Evolutionary conservation across 2,113 vertebrate genomes (phyloP).

Genomic region (Gopherus evgoodei): DNA sequence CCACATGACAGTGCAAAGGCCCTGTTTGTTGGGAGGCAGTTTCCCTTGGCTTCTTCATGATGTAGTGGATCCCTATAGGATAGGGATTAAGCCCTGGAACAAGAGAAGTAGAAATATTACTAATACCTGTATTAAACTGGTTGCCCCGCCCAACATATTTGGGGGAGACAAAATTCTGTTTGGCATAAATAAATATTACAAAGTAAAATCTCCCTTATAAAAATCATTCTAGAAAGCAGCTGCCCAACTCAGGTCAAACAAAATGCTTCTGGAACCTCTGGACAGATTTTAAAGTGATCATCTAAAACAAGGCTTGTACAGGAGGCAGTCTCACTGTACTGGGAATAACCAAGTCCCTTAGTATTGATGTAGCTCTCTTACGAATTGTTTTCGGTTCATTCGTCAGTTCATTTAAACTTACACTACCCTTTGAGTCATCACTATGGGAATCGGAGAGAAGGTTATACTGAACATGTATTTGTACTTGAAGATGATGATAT

Average conservation of each 20-base stretch:
- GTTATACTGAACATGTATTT: neutral
- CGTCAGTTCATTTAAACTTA: neutral
- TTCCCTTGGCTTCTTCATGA: neutral
- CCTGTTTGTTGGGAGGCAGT: neutral
- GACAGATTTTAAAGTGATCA: neutral
- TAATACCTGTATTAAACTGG: neutral
- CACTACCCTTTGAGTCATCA: neutral
- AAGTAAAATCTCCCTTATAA: neutral
- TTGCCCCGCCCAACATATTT: neutral
- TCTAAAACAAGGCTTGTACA: neutral
- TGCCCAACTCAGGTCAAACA: neutral
- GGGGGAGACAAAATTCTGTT: neutral
- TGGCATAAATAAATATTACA: neutral
- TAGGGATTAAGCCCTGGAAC: neutral
- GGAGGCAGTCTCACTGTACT: neutral
- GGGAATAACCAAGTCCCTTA: neutral
- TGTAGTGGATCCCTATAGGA: neutral
- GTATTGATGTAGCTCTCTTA: neutral
- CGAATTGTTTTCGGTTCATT: neutral
- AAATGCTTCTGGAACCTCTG: neutral
- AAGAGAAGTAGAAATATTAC: neutral
- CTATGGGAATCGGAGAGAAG: neutral
- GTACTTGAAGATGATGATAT: neutral
- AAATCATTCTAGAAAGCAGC: neutral
- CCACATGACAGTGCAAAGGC: neutral